phyloP scores from a whole-genome alignment of 2,113 vertebrate genomes.

The Menura novaehollandiae region DNA sequence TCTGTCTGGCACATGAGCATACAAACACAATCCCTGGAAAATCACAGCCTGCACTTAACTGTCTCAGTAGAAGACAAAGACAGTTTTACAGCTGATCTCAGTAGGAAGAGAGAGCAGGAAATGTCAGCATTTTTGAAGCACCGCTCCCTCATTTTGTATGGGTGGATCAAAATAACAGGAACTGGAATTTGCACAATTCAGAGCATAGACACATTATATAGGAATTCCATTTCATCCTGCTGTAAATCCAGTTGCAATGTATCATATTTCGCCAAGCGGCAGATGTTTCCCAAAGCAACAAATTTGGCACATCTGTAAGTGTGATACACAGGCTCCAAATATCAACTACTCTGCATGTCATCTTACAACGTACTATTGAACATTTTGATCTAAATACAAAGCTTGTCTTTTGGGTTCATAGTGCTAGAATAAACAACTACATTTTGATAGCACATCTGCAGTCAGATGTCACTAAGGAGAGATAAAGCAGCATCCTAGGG shows the following conservation, averaged over 20 bases:
- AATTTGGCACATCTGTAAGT: neutral
- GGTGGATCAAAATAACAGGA: neutral
- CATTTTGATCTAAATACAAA: neutral
- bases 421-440: neutral
- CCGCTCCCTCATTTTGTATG: neutral
- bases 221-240: neutral
- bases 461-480: neutral
- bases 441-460: neutral
- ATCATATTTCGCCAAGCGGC: neutral
- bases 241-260: neutral
- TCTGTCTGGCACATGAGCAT: neutral
- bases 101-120: neutral
- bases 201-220: neutral
- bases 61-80: neutral
- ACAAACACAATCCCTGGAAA: neutral
- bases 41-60: neutral
- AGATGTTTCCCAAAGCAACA: neutral
- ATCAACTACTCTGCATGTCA: neutral
- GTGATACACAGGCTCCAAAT: neutral
- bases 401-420: neutral
- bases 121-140: neutral
- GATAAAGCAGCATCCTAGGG: neutral
- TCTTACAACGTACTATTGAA: neutral
- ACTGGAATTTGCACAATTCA: neutral
- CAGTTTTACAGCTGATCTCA: neutral